Base-by-base conservation (phyloP, 2,888 invertebrate genomes). In the Monochamus alternatus region DNA sequence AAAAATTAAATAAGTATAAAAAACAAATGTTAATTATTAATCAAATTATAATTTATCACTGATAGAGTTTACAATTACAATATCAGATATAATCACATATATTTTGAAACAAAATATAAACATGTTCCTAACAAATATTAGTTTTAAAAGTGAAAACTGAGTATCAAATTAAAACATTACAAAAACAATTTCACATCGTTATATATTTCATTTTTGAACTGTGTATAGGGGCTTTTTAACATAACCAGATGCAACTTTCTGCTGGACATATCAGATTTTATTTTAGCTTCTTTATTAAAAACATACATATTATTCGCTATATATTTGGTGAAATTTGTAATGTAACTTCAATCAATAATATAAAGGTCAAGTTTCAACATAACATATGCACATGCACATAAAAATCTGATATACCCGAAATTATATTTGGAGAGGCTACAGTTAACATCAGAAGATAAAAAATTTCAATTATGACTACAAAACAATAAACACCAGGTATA, bases 71-170 rank as follows among this genome's bases (percentile, higher is more conserved):
- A 71, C 68, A 67, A 38, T 65, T 68, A 60, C 47, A 70, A 70
- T 70, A 70, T 63, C 72, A 73, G 58, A 73, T 30, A 55, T 65
- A 73, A 72, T 59, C 32, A 59, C 69, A 51, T 60, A 60, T 47
- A 51, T 51, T 31, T 69, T 43, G 32, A 69, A 43, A 59, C 31
- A 38, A 14, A 14, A 68, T 68, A 68, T 68, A 59, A 58, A 68
- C 43, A 68, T 59, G 58, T 43, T 58, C 30, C 32, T 38, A 68
- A 59, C 22, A 43, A 66, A 31, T 68, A 22, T 68, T 68, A 68
- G 68, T 68, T 43, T 67, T 67, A 38, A 64, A 64, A 44, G 10
- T 43, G 12, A 32, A 43, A 59, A 43, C 44, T 68, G 59, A 38
- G 38, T 43, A 43, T 43, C 38, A 63, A 3, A 30, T 22, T 4